Conservation (phyloP, 2,888 invertebrate genomes). For the Masnerella sp. region DNA sequence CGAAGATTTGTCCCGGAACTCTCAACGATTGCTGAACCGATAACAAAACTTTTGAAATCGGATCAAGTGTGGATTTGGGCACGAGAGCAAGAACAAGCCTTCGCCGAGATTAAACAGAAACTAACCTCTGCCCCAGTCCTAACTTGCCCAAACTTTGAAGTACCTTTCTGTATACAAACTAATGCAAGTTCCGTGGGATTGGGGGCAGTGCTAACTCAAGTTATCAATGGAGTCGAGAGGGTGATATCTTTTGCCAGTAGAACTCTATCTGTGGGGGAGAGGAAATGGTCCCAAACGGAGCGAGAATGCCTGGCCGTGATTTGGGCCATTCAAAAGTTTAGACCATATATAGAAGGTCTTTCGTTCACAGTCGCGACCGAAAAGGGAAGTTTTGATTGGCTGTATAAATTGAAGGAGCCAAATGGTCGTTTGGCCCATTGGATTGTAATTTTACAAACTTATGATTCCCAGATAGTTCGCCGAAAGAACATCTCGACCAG, state of each 20-base stretch:
- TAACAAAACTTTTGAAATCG: too few species aligned
- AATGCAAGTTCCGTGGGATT: too few species aligned
- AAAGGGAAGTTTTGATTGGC: not conserved
- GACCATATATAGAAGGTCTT: constrained; percentile 1
- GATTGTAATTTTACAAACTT: constrained; percentile 10
- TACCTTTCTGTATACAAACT: too few species aligned
- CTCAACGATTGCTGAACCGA: too few species aligned
- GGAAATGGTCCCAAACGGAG: not conserved
- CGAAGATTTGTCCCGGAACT: too few species aligned
- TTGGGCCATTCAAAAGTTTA: constrained; percentile 10
- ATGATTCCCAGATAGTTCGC: not conserved
- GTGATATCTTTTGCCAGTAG: constrained; percentile 7
- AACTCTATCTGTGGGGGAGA: not conserved
- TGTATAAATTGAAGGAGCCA: not conserved
- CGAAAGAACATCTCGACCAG: constrained; percentile 3
- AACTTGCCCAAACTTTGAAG: too few species aligned
- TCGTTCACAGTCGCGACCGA: not conserved
- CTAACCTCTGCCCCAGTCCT: too few species aligned
- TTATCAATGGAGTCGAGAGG: too few species aligned
- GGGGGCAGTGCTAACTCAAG: too few species aligned
- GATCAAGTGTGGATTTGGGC: too few species aligned
- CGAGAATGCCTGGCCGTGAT: constrained; percentile 6
- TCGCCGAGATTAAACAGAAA: too few species aligned
- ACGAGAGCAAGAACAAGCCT: too few species aligned
- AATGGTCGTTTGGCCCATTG: constrained; percentile 26